Conservation (phyloP, 2,888 invertebrate species). For the Resseliella maxima region DNA sequence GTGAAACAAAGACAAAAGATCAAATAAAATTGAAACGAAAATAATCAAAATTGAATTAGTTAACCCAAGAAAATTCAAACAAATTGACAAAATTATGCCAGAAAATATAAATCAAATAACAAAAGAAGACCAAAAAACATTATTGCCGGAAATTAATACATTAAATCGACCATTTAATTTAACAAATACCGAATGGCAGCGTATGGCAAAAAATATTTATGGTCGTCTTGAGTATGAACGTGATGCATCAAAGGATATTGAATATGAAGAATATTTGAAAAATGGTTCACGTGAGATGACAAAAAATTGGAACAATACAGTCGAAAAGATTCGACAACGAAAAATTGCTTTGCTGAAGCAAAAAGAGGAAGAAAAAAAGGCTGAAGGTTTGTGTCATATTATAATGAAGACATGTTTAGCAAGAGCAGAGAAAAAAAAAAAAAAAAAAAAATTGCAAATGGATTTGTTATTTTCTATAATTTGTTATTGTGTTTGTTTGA, state of each 20-base stretch:
- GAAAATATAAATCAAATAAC: neutral
- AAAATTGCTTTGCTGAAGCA: conserved; percentile 58
- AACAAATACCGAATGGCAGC: neutral
- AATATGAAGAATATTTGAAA: conserved; percentile 65
- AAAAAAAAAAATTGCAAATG: neutral
- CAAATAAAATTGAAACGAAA: too few species aligned
- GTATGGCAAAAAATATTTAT: neutral
- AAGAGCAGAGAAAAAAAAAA: too few species aligned
- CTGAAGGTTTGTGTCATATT: conserved; percentile 55
- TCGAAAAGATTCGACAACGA: conserved; percentile 63
- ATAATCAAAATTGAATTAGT: neutral
- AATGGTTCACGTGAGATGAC: conserved; percentile 67
- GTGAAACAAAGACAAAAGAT: too few species aligned
- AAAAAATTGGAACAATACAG: conserved; percentile 67
- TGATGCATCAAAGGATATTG: conserved; percentile 63
- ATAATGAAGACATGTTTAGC: too few species aligned
- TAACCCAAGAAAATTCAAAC: neutral
- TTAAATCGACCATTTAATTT: neutral
- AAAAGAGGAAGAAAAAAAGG: conserved; percentile 60
- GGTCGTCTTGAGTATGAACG: neutral
- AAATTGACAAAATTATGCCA: neutral
- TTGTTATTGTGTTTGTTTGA: conserved; percentile 22
- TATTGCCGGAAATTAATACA: neutral
- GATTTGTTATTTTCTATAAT: neutral
- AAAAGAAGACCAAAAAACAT: neutral